phyloP scores from a whole-genome alignment of 2,888 invertebrate species.

The Willowsia nigromaculata region DNA sequence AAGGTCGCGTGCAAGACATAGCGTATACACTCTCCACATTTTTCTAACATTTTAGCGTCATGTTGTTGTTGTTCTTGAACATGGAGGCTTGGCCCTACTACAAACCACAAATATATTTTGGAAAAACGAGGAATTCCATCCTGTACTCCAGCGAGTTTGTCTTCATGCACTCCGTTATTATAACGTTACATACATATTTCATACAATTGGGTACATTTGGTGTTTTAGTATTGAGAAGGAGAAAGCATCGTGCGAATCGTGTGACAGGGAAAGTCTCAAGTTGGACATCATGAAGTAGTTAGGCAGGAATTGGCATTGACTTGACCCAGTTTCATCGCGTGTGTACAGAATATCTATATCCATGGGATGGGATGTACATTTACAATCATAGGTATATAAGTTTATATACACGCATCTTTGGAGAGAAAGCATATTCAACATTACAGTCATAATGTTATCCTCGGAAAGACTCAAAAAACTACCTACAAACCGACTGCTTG shows the following conservation, averaged over 20 bases:
- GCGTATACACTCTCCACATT: background rate
- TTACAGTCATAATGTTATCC: background rate
- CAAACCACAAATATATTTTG: background rate
- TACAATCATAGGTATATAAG: background rate
- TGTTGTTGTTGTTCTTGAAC: background rate
- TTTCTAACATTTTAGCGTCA: background rate
- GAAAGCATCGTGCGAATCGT: constrained; percentile 21
- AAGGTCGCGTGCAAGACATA: background rate
- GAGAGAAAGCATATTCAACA: too few species aligned
- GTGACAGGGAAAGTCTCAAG: constrained; percentile 37
- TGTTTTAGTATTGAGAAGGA: background rate
- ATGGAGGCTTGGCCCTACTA: background rate
- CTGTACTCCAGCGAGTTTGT: background rate
- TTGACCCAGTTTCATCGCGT: constrained; percentile 73
- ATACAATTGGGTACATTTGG: too few species aligned
- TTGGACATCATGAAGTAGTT: constrained; percentile 37
- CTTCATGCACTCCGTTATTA: background rate
- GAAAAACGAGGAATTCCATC: background rate
- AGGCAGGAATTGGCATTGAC: constrained; percentile 69
- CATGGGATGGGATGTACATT: background rate
- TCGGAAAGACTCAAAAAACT: background rate
- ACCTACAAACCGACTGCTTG: background rate
- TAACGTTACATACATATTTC: background rate
- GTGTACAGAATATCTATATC: background rate
- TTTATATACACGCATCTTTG: too few species aligned